These are phyloP conservation scores for Ailurus styani DNA, from an alignment of 2,113 vertebrate genomes.

Conservation along the genomic window DNA sequence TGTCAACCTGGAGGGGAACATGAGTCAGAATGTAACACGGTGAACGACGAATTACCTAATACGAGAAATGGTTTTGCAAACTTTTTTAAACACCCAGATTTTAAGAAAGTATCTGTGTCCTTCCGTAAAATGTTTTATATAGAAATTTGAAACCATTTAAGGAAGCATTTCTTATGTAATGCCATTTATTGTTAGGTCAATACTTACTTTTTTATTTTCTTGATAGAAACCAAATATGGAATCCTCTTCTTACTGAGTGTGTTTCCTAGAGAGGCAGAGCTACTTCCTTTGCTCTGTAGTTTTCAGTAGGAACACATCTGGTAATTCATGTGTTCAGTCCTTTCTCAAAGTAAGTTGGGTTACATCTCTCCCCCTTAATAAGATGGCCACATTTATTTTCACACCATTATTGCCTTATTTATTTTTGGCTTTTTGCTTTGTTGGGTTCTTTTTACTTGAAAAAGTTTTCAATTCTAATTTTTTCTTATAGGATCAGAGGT, in stretches of 20 bases:
- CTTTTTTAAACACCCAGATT: background rate
- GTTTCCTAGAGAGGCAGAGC: background rate
- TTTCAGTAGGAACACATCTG: background rate
- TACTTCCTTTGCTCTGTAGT: background rate
- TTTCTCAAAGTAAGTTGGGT: background rate
- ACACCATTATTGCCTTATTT: background rate
- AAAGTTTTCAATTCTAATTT: background rate
- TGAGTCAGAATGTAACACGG: background rate
- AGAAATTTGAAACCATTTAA: background rate
- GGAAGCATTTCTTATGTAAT: background rate
- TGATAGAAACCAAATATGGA: background rate
- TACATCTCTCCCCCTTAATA: background rate
- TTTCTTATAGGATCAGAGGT: background rate
- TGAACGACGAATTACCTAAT: background rate
- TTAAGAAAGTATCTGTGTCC: background rate
- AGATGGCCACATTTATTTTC: background rate
- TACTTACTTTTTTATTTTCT: background rate
- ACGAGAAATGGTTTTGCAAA: background rate
- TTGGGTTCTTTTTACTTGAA: background rate
- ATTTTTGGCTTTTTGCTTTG: background rate
- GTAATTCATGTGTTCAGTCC: background rate
- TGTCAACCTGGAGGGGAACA: background rate
- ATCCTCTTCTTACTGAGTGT: background rate
- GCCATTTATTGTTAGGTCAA: background rate
- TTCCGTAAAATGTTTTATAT: background rate